phyloP scores from a whole-genome alignment of 2,113 vertebrate species.

The Entomyzon cyanotis region DNA sequence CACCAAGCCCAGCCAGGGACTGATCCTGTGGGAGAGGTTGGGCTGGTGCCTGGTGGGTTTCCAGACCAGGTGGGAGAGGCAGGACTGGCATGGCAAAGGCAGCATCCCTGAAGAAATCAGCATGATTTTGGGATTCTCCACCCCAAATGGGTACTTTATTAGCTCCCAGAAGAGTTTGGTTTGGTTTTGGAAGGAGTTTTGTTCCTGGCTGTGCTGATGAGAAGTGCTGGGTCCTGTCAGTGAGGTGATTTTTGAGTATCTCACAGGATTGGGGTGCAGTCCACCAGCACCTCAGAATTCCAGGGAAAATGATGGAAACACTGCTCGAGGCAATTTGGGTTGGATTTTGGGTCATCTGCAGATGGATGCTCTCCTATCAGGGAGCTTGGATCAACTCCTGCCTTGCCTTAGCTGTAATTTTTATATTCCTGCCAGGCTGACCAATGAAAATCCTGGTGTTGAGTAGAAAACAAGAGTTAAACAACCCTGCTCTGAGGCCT shows the following conservation, averaged over 20 bases:
- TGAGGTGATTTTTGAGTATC: fast-evolving
- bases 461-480: background rate
- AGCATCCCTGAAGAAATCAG: background rate
- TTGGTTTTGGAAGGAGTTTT: background rate
- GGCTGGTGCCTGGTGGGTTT: background rate
- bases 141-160: background rate
- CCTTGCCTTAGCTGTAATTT: background rate
- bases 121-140: background rate
- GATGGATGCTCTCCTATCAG: background rate
- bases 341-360: background rate
- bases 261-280: background rate
- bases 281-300: background rate
- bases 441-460: background rate
- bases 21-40: background rate
- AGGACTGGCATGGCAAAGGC: background rate
- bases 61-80: fast-evolving
- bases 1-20: fast-evolving
- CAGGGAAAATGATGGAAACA: background rate
- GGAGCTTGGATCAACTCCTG: background rate
- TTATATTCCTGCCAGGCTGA: background rate
- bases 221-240: background rate
- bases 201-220: background rate
- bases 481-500: background rate
- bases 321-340: background rate
- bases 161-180: background rate